Percentiles rank a stretch among this genome's conserved stretches.
These are phyloP conservation scores for Microtus oregoni DNA, from an alignment of 2,113 vertebrate species.

Conservation along the genomic window DNA sequence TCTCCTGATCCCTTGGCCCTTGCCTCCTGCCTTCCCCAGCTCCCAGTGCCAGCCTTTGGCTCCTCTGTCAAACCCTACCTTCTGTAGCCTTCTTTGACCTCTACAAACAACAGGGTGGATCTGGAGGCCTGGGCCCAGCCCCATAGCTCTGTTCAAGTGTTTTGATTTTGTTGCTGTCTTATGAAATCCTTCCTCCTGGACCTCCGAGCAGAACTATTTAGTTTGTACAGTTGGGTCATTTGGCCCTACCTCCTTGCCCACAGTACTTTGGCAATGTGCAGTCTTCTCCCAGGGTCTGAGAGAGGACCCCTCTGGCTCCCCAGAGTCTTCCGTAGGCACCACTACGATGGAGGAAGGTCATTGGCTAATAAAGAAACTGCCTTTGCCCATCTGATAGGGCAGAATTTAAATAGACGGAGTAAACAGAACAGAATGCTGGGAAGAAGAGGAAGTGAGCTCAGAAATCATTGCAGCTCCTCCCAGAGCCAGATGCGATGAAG, in stretches of 20 bases:
- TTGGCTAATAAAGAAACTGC: too few relatives aligned
- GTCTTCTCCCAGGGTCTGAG: neutral
- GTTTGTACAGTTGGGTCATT: neutral
- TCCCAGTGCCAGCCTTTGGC: neutral
- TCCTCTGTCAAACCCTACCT: constrained; percentile 31
- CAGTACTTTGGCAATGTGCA: neutral
- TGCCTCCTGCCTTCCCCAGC: neutral
- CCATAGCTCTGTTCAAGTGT: constrained; percentile 18
- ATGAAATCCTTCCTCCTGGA: neutral
- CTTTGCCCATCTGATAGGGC: too few relatives aligned
- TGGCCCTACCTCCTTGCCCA: neutral
- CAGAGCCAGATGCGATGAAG: too few relatives aligned
- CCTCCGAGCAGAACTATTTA: neutral
- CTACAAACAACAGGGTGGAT: constrained; percentile 17
- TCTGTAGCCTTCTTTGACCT: constrained; percentile 21
- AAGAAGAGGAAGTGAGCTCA: too few relatives aligned
- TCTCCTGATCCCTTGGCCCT: constrained; percentile 83
- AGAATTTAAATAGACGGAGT: too few relatives aligned
- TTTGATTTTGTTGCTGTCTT: constrained; percentile 8
- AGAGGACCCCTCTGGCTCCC: too few relatives aligned
- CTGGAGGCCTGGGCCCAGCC: neutral
- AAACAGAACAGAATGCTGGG: too few relatives aligned
- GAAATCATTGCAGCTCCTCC: too few relatives aligned
- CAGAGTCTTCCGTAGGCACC: too few relatives aligned
- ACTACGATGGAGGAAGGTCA: too few relatives aligned